Evolutionary conservation across 2,797 vertebrate species (phyloP).

Genomic region (Sebastes steindachneri): DNA sequence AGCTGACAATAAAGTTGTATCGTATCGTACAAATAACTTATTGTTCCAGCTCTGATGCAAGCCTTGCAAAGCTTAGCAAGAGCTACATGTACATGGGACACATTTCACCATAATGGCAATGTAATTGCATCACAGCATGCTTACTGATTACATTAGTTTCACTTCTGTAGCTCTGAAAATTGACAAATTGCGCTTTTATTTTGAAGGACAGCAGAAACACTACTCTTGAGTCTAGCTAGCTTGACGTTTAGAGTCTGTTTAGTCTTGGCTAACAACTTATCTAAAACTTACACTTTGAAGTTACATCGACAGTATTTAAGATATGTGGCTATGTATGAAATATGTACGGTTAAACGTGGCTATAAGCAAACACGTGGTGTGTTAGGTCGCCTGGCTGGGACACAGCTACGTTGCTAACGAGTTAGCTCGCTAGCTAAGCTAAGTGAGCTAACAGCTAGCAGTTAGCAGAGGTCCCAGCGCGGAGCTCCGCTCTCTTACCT

Average conservation of each 20-base stretch:
- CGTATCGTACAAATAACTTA: background rate
- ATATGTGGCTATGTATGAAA: fast-evolving
- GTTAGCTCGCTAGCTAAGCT: slow-evolving; percentile 62
- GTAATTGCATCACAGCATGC: no score
- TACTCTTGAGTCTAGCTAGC: fast-evolving
- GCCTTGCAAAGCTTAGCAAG: background rate
- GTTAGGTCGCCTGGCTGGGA: background rate
- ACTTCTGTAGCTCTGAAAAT: no score
- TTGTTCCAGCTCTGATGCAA: background rate
- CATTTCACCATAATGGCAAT: background rate
- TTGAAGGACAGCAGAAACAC: slow-evolving; percentile 24
- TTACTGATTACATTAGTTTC: background rate
- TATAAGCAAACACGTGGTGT: background rate
- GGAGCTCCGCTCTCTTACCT: slow-evolving; percentile 74
- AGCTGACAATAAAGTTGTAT: no score
- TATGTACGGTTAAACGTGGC: fast-evolving
- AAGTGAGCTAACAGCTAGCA: slow-evolving; percentile 61
- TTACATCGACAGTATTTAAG: background rate
- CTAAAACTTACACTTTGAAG: slow-evolving; percentile 39
- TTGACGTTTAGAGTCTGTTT: background rate
- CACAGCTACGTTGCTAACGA: slow-evolving; percentile 28
- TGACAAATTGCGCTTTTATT: slow-evolving; percentile 39
- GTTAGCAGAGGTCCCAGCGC: slow-evolving; percentile 48
- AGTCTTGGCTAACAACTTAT: slow-evolving; percentile 42
- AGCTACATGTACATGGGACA: background rate